Evolutionary conservation across 37 sponge, comb jelly and placozoan genomes (phyloP).

Genomic region (Halichondria panicea): DNA sequence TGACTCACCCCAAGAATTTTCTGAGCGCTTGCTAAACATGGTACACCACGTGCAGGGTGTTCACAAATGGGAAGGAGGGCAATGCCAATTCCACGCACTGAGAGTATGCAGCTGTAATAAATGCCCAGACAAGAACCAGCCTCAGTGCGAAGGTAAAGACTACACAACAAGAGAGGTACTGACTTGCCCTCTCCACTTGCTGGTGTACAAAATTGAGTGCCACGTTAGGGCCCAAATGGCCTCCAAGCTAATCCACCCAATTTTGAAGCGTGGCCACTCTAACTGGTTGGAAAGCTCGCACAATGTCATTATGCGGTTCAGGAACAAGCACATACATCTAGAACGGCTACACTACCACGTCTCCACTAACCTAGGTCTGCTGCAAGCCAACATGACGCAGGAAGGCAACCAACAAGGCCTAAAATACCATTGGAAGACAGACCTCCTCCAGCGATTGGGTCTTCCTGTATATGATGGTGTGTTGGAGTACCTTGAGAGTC

Average conservation of each 20-base stretch:
- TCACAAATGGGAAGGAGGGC: conserved; percentile 31
- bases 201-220: conserved; percentile 43
- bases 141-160: conserved; percentile 19
- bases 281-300: conserved; percentile 23
- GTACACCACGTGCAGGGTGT: conserved; percentile 37
- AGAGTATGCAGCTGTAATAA: conserved; percentile 18
- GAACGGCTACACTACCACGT: conserved; percentile 19
- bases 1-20: conserved; percentile 13
- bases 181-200: conserved; percentile 22
- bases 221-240: conserved; percentile 9
- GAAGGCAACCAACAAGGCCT: background rate
- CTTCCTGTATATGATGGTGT: conserved; percentile 14
- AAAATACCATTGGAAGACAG: conserved; percentile 30
- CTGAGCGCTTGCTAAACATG: conserved; percentile 1
- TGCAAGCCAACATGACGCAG: conserved; percentile 18
- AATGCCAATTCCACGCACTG: conserved; percentile 35
- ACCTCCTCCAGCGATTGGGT: background rate
- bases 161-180: conserved; percentile 11
- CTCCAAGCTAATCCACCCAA: background rate
- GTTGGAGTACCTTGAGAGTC: background rate
- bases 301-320: conserved; percentile 24
- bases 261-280: no score
- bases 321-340: conserved; percentile 7
- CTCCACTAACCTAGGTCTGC: conserved; percentile 21
- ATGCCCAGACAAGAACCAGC: conserved; percentile 10